These are phyloP conservation scores for Styela clava DNA, from an alignment of 23 tunicate species.

Conservation along the genomic window DNA sequence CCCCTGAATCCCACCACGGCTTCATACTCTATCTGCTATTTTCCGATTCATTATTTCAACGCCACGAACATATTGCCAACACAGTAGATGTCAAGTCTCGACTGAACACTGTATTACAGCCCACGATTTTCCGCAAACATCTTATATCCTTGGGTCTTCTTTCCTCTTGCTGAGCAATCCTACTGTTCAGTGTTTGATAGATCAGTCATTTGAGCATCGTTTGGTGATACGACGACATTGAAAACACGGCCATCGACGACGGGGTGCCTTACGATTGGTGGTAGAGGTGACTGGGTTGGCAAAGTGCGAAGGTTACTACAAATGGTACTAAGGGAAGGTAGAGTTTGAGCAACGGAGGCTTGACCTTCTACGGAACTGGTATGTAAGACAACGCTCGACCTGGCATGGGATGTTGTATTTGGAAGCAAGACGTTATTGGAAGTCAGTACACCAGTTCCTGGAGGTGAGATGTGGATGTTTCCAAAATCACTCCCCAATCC, in stretches of 20 bases:
- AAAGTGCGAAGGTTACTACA: background rate
- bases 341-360: background rate
- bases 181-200: too few relatives aligned
- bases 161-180: too few relatives aligned
- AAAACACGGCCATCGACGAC: background rate
- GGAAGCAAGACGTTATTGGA: background rate
- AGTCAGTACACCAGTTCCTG: background rate
- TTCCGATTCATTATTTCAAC: too few relatives aligned
- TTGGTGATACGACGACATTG: background rate
- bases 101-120: too few relatives aligned
- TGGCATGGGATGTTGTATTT: background rate
- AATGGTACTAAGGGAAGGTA: background rate
- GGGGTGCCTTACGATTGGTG: background rate
- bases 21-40: too few relatives aligned
- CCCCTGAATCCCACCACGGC: too few relatives aligned
- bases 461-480: slow-evolving; percentile 22
- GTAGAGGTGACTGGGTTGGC: background rate
- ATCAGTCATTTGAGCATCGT: background rate
- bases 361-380: slow-evolving; percentile 11
- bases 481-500: slow-evolving; percentile 27
- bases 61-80: too few relatives aligned
- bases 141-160: too few relatives aligned
- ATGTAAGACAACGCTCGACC: background rate
- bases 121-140: too few relatives aligned
- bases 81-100: too few relatives aligned